These are phyloP conservation scores for Himalopsyche anomala DNA, from an alignment of 2,888 invertebrate species.

Conservation along the genomic window DNA sequence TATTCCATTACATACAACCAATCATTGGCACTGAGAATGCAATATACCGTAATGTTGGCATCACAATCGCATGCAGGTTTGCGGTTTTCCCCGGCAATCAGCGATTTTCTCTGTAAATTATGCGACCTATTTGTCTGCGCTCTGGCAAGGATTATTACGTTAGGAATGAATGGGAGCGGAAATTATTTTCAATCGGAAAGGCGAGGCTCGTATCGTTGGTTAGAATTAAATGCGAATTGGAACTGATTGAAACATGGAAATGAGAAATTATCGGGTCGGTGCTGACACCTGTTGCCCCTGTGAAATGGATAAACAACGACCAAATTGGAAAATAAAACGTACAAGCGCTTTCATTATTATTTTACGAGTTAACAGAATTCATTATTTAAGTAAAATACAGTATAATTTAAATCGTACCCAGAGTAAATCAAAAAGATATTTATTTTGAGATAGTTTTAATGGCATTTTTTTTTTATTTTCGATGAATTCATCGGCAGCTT, in stretches of 20 bases:
- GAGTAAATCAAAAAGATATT: too few species aligned
- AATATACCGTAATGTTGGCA: slow-evolving; percentile 5
- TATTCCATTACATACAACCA: neutral
- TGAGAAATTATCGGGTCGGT: slow-evolving; percentile 1
- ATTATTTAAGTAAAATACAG: too few species aligned
- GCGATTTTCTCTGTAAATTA: slow-evolving; percentile 37
- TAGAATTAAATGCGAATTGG: neutral
- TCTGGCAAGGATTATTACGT: slow-evolving; percentile 22
- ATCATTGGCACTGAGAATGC: neutral
- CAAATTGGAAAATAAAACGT: too few species aligned
- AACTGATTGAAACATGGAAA: neutral
- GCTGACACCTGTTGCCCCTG: slow-evolving; percentile 34
- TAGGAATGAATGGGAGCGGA: slow-evolving; percentile 17
- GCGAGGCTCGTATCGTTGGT: neutral
- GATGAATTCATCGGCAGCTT: too few species aligned
- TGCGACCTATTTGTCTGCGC: slow-evolving; percentile 12
- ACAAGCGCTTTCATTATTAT: too few species aligned
- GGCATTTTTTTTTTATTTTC: too few species aligned
- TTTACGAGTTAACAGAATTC: too few species aligned
- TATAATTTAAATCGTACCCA: too few species aligned
- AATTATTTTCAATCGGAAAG: slow-evolving; percentile 2
- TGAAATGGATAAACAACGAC: neutral
- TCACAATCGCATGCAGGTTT: slow-evolving; percentile 14
- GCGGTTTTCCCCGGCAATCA: slow-evolving; percentile 17
- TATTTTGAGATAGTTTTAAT: too few species aligned